Conservation (phyloP, 2,113 vertebrate species). For the Malurus alboscapulatus region DNA sequence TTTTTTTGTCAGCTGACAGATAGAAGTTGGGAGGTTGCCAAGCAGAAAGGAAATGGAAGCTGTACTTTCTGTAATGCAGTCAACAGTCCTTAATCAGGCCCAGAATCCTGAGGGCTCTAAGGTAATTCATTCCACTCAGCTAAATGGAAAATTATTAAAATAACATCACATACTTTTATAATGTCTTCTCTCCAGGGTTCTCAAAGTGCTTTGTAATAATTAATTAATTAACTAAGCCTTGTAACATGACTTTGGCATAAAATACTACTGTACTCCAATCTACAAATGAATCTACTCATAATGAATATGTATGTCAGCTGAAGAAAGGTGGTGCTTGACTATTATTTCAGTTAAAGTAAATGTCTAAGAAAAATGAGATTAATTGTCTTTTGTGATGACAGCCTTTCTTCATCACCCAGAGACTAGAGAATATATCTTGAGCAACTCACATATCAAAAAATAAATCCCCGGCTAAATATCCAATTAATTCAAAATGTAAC, state of each 20-base stretch:
- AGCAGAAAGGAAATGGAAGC: not conserved
- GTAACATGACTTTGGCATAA: slow-evolving; percentile 25
- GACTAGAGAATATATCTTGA: not conserved
- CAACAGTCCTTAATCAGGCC: slow-evolving; percentile 36
- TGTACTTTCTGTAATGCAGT: slow-evolving; percentile 2
- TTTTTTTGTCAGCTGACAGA: not conserved
- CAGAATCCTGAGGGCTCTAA: not conserved
- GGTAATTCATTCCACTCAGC: slow-evolving; percentile 4
- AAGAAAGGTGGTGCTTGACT: not conserved
- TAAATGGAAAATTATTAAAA: slow-evolving; percentile 57
- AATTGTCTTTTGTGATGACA: not conserved
- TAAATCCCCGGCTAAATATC: not conserved
- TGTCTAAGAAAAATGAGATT: not conserved
- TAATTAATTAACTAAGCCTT: slow-evolving; percentile 51
- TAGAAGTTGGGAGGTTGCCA: not conserved
- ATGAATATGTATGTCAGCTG: not conserved
- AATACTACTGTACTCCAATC: not conserved
- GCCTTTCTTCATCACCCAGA: not conserved
- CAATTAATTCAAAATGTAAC: not conserved
- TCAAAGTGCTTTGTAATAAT: slow-evolving; percentile 51
- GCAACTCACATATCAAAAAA: not conserved
- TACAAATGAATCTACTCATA: slow-evolving; percentile 5
- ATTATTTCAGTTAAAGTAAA: not conserved
- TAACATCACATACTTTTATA: slow-evolving; percentile 28
- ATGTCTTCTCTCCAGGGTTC: slow-evolving; percentile 19